These are phyloP conservation scores for Xenopus petersii DNA, from an alignment of 2,797 vertebrate species.

Conservation along the genomic window DNA sequence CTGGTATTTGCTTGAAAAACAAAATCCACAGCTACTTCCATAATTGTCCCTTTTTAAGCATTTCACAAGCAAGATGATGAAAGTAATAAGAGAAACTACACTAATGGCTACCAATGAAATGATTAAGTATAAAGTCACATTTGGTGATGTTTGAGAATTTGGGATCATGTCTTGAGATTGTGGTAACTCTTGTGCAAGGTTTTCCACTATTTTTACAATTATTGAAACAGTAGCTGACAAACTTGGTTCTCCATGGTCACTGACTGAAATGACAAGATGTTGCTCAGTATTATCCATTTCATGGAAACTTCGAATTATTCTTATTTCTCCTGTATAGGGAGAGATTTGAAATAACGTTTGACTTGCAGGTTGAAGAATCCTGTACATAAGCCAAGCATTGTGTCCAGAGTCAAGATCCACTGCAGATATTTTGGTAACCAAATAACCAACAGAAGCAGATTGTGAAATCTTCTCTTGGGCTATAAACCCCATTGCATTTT, in stretches of 20 bases:
- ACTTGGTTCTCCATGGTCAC: conserved; percentile 80
- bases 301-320: conserved; percentile 73
- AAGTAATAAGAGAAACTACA: conserved; percentile 80
- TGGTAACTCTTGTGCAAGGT: conserved; percentile 58
- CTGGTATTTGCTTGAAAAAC: conserved; percentile 63
- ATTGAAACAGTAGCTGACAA: conserved; percentile 80
- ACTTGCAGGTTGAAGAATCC: conserved; percentile 77
- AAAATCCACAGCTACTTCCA: conserved; percentile 63
- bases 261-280: conserved; percentile 78
- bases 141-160: conserved; percentile 66
- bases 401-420: conserved; percentile 89
- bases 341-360: conserved; percentile 80
- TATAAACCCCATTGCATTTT: conserved; percentile 63
- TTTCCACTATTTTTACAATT: conserved; percentile 78
- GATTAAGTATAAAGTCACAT: conserved; percentile 89
- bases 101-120: conserved; percentile 83
- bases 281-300: conserved; percentile 76
- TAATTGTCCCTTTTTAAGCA: conserved; percentile 67
- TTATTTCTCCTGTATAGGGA: conserved; percentile 80
- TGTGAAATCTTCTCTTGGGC: conserved; percentile 75
- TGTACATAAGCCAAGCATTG: conserved; percentile 91
- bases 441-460: conserved; percentile 74
- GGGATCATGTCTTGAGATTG: conserved; percentile 71
- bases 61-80: conserved; percentile 78
- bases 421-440: conserved; percentile 87